These are phyloP conservation scores for Monopis laevigella DNA, from an alignment of 2,888 invertebrate species.

Conservation along the genomic window DNA sequence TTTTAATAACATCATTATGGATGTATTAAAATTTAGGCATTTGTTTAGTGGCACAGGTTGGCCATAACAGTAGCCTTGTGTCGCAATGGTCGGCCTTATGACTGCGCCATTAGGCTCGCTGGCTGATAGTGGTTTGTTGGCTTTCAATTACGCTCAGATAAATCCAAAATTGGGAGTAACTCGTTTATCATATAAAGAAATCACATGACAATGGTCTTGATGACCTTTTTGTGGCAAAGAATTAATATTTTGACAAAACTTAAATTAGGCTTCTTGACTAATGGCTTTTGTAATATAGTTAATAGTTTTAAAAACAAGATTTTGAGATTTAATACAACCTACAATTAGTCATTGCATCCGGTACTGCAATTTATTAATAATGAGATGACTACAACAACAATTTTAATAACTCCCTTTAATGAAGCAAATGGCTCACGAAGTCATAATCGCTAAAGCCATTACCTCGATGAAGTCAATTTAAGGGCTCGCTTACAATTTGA, in stretches of 20 bases:
- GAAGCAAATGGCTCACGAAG: conserved; percentile 17
- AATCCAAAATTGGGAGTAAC: conserved; percentile 3
- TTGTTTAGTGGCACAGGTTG: conserved; percentile 7
- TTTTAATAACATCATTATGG: conserved; percentile 7
- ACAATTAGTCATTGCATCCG: no score
- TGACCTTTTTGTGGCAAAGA: no score
- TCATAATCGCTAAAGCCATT: conserved; percentile 19
- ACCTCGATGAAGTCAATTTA: conserved; percentile 15
- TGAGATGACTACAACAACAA: no score
- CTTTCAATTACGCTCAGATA: conserved; percentile 1
- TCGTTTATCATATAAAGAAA: no score
- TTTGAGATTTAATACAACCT: no score
- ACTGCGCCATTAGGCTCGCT: conserved; percentile 1
- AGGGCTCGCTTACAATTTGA: no score
- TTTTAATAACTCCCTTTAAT: conserved; percentile 8
- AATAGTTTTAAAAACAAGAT: no score
- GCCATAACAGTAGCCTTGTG: conserved; percentile 12
- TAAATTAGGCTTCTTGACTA: no score
- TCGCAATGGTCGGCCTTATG: conserved; percentile 11
- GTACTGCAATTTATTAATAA: no score
- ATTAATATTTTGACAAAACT: no score
- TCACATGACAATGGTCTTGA: no score
- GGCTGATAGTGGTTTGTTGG: neutral
- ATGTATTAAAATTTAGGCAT: conserved; percentile 4
- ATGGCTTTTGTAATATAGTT: no score